phyloP scores from a whole-genome alignment of 2,888 invertebrate genomes.

The Atethmia centrago region DNA sequence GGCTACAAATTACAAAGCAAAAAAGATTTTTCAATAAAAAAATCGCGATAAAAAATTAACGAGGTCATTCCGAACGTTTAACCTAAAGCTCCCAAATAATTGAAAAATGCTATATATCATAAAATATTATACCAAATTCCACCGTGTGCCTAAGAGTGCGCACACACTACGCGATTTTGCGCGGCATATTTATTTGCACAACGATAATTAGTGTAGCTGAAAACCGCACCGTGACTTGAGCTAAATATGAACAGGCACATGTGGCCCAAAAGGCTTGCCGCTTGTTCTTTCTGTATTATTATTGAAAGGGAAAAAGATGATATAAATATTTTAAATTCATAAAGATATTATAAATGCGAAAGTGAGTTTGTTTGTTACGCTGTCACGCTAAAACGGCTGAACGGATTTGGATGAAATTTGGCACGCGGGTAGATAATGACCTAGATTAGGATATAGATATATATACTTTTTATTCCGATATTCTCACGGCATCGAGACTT shows the following conservation, averaged over 20 bases:
- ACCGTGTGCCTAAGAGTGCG: background rate
- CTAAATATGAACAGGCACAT: background rate
- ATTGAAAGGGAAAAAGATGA: background rate
- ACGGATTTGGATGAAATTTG: too few relatives aligned
- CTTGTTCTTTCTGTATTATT: background rate
- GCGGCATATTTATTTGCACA: background rate
- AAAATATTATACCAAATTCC: constrained; percentile 22
- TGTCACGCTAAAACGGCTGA: too few relatives aligned
- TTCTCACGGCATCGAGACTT: too few relatives aligned
- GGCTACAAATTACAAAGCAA: background rate
- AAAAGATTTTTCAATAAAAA: background rate
- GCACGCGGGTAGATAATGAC: too few relatives aligned
- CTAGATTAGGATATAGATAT: too few relatives aligned
- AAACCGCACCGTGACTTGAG: background rate
- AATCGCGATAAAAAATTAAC: constrained; percentile 8
- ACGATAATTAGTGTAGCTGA: too few relatives aligned
- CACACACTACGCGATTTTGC: background rate
- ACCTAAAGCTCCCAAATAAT: constrained; percentile 35
- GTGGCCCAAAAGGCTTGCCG: background rate
- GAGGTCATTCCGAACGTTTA: constrained; percentile 9
- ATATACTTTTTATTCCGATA: too few relatives aligned
- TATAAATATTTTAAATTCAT: too few relatives aligned
- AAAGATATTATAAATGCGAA: too few relatives aligned
- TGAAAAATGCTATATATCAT: constrained; percentile 22
- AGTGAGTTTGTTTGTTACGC: too few relatives aligned